A percentile compares a stretch with the other conserved stretches of the same genome.
Evolutionary conservation across 2,888 invertebrate species (phyloP).

Genomic region (Agrilus cyanescens): DNA sequence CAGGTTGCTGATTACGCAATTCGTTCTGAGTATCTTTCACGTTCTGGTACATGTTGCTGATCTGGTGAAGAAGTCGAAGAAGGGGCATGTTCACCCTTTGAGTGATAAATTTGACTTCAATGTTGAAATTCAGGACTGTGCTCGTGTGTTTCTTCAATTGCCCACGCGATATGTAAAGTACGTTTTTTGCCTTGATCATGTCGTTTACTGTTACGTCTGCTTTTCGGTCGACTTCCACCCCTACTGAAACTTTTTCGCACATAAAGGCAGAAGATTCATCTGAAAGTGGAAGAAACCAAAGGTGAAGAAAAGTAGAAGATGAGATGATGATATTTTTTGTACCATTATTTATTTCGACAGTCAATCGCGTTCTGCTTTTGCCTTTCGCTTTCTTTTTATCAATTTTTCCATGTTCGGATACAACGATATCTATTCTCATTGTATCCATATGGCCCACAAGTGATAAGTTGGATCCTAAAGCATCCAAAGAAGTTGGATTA

Average conservation of each 20-base stretch:
- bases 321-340: too few relatives aligned
- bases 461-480: slow-evolving; percentile 77
- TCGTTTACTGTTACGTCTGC: slow-evolving; percentile 83
- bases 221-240: slow-evolving; percentile 80
- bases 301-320: too few relatives aligned
- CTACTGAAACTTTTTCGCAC: slow-evolving; percentile 82
- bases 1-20: slow-evolving; percentile 59
- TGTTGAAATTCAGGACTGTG: slow-evolving; percentile 79
- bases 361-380: slow-evolving; percentile 29
- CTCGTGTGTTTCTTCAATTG: slow-evolving; percentile 86
- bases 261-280: slow-evolving; percentile 80
- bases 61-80: slow-evolving; percentile 83
- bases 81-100: slow-evolving; percentile 97
- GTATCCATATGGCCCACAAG: slow-evolving; percentile 75
- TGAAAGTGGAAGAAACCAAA: slow-evolving; percentile 30
- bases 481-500: slow-evolving; percentile 63
- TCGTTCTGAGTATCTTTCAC: slow-evolving; percentile 90
- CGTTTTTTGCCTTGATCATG: slow-evolving; percentile 69
- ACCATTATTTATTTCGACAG: slow-evolving; percentile 27
- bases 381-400: slow-evolving; percentile 44
- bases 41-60: slow-evolving; percentile 95
- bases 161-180: slow-evolving; percentile 74
- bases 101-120: slow-evolving; percentile 73
- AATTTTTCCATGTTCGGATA: slow-evolving; percentile 70
- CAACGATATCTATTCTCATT: slow-evolving; percentile 87